Evolutionary conservation across 1,140 invertebrate species (phyloP), one percentile per base, ranked within the genome.

Genomic region (Drosophila kikkawai): DNA sequence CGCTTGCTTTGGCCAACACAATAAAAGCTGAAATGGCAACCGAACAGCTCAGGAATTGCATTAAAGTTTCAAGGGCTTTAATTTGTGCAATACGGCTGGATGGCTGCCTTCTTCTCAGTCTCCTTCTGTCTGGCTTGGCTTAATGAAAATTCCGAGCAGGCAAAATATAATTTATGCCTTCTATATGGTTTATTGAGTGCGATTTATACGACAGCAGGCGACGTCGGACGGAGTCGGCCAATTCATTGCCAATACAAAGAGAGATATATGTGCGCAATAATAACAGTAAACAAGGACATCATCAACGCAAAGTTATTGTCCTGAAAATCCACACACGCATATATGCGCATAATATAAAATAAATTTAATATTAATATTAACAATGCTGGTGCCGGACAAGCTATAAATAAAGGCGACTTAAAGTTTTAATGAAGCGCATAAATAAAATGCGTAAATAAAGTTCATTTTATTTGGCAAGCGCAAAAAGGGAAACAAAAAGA

Each of bases 161-260:
- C 85, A 81, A 91, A 85, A 90, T 85, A 85, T 88, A 85, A 88
- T 88, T 90, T 90, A 88, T 88, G 84, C 78, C 78, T 60, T 79
- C 81, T 81, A 75, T 81, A 88, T 90, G 85, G 66, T 90, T 88
- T 88, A 88, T 88, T 90, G 86, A 88, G 85, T 88, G 85, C 85
- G 85, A 88, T 88, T 88, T 90, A 88, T 88, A 79, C 79, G 85
- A 85, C 75, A 76, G 75, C 81, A 68, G 78, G 77, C 74, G 79
- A 80, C 81, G 68, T 48, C 79, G 59, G 68, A 68, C 60, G 53
- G 56, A 69, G 68, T 36, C 60, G 48, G 65, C 66, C 84, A 80
- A 88, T 88, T 88, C 77, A 88, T 68, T 70, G 63, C 66, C 69
- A 77, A 51, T 63, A 73, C 80, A 86, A 80, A 60, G 55, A 51